Percentiles rank a stretch among this genome's conserved stretches.
phyloP scores from a whole-genome alignment of 2,797 vertebrate species.

The Cercopithecus neglectus region DNA sequence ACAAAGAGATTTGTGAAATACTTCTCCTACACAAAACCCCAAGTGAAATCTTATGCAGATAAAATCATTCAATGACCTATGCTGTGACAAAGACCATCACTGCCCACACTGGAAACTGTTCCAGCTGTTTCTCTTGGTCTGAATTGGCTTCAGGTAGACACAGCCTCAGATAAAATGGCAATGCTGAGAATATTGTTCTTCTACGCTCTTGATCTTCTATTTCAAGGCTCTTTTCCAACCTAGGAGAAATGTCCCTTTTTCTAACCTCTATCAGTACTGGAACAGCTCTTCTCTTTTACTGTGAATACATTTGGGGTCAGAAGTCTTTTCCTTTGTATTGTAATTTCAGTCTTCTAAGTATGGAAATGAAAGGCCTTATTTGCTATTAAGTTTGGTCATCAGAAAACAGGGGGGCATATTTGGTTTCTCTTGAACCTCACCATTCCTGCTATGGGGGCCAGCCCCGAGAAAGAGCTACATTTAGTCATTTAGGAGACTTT shows the following conservation, averaged over 20 bases:
- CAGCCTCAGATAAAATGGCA: background rate
- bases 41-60: background rate
- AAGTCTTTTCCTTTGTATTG: background rate
- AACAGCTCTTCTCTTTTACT: background rate
- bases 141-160: background rate
- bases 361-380: background rate
- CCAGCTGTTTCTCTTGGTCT: accelerated
- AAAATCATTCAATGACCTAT: background rate
- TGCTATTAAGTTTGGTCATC: background rate
- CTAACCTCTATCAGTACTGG: background rate
- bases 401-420: background rate
- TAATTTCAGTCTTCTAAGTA: background rate
- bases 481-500: background rate
- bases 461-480: background rate
- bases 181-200: too few species aligned
- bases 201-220: background rate
- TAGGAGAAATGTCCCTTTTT: background rate
- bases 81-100: background rate
- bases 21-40: background rate
- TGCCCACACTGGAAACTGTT: accelerated
- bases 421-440: background rate
- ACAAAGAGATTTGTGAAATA: background rate
- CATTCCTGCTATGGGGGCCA: background rate
- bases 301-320: background rate
- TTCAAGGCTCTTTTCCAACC: background rate